These are phyloP conservation scores for Rhopalosiphum nymphaeae DNA, from an alignment of 2,888 invertebrate genomes.

Conservation along the genomic window DNA sequence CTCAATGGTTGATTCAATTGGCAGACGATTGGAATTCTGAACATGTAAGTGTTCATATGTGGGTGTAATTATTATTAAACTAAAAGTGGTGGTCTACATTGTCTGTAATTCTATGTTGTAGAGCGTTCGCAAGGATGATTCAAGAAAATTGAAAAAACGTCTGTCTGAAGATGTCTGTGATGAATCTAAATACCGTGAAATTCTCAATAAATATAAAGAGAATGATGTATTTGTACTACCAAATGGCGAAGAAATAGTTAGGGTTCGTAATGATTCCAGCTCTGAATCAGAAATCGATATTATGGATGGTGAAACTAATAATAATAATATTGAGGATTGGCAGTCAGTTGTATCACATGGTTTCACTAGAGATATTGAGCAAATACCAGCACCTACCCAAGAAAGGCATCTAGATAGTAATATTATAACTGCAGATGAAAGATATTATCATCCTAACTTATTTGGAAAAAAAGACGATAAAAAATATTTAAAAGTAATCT, in stretches of 20 bases:
- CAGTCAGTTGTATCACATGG: constrained; percentile 23
- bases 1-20: constrained; percentile 59
- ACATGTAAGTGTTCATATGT: constrained; percentile 45
- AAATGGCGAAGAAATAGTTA: constrained; percentile 59
- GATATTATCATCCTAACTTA: constrained; percentile 74
- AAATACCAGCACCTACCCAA: constrained; percentile 71
- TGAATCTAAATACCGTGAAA: constrained; percentile 51
- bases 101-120: neutral
- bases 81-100: neutral
- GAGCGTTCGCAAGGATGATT: constrained; percentile 7
- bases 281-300: constrained; percentile 60
- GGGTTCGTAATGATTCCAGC: constrained; percentile 54
- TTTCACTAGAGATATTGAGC: constrained; percentile 65
- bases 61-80: neutral
- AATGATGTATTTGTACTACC: constrained; percentile 57
- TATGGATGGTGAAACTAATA: constrained; percentile 48
- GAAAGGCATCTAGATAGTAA: constrained; percentile 71
- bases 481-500: constrained; percentile 57
- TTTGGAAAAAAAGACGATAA: constrained; percentile 72
- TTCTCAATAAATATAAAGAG: constrained; percentile 59
- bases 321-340: constrained; percentile 32
- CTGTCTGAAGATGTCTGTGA: constrained; percentile 48
- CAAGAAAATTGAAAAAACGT: constrained; percentile 54
- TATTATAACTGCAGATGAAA: constrained; percentile 73
- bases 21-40: constrained; percentile 63